Evolutionary conservation across 2,797 vertebrate genomes (phyloP).

Genomic region (Glyptemys insculpta): DNA sequence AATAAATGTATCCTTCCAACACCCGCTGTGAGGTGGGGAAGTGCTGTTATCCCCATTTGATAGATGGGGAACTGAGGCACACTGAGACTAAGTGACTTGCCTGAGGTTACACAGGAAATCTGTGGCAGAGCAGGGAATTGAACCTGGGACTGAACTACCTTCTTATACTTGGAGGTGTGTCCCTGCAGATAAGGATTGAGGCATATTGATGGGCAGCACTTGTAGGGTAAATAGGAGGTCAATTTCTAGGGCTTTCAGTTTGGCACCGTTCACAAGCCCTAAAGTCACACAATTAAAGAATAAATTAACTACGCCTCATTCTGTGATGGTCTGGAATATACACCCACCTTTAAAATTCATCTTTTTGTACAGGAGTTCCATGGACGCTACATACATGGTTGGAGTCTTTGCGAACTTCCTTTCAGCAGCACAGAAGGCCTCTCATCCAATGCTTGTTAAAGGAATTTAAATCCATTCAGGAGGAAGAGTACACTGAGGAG

Average conservation of each 20-base stretch:
- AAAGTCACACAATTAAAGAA: neutral
- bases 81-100: neutral
- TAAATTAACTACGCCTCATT: neutral
- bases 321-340: neutral
- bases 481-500: conserved; percentile 96
- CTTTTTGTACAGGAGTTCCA: conserved; percentile 85
- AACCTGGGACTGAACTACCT: conserved; percentile 37
- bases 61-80: neutral
- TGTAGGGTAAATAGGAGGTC: neutral
- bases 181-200: conserved; percentile 35
- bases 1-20: neutral
- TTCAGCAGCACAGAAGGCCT: conserved; percentile 93
- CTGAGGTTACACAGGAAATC: neutral
- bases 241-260: conserved; percentile 7
- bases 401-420: conserved; percentile 94
- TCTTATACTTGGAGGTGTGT: conserved; percentile 15
- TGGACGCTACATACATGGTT: conserved; percentile 98
- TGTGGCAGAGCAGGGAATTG: neutral
- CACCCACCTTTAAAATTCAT: neutral
- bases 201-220: neutral
- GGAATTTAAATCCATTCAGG: conserved; percentile 97
- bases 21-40: neutral
- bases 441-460: conserved; percentile 96
- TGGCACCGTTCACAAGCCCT: neutral
- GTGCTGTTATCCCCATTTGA: neutral